Evolutionary conservation across 2,797 vertebrate genomes (phyloP).

Genomic region (Prionace glauca): DNA sequence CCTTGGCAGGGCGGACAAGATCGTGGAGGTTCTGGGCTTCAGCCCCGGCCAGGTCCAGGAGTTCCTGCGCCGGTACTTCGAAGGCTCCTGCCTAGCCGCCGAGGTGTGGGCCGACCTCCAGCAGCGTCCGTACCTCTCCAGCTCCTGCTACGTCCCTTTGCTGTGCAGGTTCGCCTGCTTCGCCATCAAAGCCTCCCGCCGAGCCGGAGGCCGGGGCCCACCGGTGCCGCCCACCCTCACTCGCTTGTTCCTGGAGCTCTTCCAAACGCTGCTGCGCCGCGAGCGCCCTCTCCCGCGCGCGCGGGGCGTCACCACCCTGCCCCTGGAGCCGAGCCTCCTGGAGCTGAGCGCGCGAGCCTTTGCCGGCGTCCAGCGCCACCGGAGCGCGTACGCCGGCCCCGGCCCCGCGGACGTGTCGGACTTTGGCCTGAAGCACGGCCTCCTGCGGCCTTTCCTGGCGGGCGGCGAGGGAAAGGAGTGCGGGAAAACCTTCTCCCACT

Average conservation of each 20-base stretch:
- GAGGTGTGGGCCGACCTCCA: constrained; percentile 56
- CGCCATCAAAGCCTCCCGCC: constrained; percentile 55
- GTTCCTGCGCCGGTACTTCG: constrained; percentile 66
- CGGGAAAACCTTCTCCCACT: constrained; percentile 59
- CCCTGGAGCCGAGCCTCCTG: constrained; percentile 48
- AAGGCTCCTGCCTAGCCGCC: constrained; percentile 44
- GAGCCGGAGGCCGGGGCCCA: constrained; percentile 30
- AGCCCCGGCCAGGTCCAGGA: constrained; percentile 58
- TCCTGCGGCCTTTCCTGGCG: constrained; percentile 51
- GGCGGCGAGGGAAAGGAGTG: constrained; percentile 39
- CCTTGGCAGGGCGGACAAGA: constrained; percentile 65
- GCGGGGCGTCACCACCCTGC: constrained; percentile 24
- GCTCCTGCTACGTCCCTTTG: constrained; percentile 70
- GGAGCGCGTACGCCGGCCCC: constrained; percentile 47
- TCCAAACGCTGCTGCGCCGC: constrained; percentile 53
- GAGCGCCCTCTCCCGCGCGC: not conserved
- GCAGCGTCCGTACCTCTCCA: constrained; percentile 58
- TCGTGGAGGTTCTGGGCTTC: constrained; percentile 74
- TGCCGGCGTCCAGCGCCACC: constrained; percentile 63
- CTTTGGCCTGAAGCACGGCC: constrained; percentile 57
- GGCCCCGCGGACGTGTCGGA: constrained; percentile 51
- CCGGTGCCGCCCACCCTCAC: constrained; percentile 72
- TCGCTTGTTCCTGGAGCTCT: constrained; percentile 60
- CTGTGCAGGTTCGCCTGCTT: constrained; percentile 70
- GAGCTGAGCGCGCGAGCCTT: constrained; percentile 67